Conservation (phyloP, 2,113 vertebrate genomes). For the Chaetorhynchus papuensis region DNA sequence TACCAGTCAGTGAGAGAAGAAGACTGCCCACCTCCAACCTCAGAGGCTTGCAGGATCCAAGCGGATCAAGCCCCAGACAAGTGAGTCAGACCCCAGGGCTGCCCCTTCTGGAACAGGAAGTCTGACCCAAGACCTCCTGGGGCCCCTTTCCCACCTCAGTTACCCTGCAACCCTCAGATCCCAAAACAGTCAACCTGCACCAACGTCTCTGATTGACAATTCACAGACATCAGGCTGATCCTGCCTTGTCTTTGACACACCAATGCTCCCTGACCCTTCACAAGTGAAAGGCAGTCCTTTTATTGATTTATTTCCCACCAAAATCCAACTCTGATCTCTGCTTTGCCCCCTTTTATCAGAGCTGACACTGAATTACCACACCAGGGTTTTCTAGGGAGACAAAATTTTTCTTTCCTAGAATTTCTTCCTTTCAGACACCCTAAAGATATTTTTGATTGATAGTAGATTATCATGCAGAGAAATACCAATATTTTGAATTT, state of each 20-base stretch:
- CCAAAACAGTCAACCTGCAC: background rate
- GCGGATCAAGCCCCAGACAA: background rate
- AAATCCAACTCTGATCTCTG: background rate
- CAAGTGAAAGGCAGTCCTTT: background rate
- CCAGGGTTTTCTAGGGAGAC: background rate
- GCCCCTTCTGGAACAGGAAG: background rate
- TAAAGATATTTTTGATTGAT: background rate
- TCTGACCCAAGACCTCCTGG: background rate
- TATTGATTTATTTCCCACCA: background rate
- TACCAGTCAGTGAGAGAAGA: background rate
- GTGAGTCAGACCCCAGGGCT: background rate
- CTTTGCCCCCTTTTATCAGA: background rate
- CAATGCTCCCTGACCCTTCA: fast-evolving
- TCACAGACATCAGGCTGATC: background rate
- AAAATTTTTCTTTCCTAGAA: background rate
- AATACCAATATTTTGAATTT: background rate
- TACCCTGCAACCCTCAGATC: background rate
- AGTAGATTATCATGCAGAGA: background rate
- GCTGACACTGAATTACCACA: background rate
- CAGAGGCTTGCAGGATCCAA: background rate
- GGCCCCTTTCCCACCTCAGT: background rate
- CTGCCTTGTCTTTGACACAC: background rate
- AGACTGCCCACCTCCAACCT: background rate
- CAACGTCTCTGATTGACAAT: fast-evolving
- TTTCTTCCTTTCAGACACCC: background rate